Evolutionary conservation across 2,888 invertebrate genomes (phyloP), one percentile per base, ranked within the genome.

Genomic region (Ephialtes manifestator): DNA sequence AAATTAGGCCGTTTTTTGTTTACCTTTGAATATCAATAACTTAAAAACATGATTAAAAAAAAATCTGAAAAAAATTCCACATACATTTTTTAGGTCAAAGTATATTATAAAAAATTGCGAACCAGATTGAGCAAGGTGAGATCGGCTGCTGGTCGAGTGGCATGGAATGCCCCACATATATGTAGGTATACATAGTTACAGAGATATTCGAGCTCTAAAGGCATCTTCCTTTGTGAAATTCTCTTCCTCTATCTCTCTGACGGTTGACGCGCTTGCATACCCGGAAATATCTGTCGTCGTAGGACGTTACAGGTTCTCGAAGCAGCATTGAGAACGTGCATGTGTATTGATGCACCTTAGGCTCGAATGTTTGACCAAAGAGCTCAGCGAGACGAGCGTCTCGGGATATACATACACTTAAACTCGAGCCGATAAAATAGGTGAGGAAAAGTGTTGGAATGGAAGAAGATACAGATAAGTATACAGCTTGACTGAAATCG

Each of bases 271-370:
- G 72, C 43, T 79, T 60, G 68, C n/a, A 74, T 51, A 83, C 79
- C 83, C 74, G 83, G 83, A 79, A 79, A 67, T 79, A 63, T 83
- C 70, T 76, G 60, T 83, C 75, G 63, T 55, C 35, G 48, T 24
- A 35, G 55, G 51, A 75, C 53, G 68, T 55, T 80, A 70, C 83
- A 58, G 68, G 39, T 46, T 68, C 76, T 72, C 65, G 60, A 74
- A 63, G 55, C 55, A 35, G 63, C n/a, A 63, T 13, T 15, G 80
- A 39, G 65, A 76, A 75, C 75, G 80, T 71, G 65, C 60, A 78
- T 48, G 58, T 71, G 60, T 63, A 76, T 80, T 63, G 80, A 80
- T 80, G 83, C 75, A 76, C 74, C 83, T 68, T 67, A 78, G 67
- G 71, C 55, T 68, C 53, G 46, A 79, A 80, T 53, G 71, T 39